phyloP scores from a whole-genome alignment of 1,140 invertebrate genomes.

The Patella vulgata region DNA sequence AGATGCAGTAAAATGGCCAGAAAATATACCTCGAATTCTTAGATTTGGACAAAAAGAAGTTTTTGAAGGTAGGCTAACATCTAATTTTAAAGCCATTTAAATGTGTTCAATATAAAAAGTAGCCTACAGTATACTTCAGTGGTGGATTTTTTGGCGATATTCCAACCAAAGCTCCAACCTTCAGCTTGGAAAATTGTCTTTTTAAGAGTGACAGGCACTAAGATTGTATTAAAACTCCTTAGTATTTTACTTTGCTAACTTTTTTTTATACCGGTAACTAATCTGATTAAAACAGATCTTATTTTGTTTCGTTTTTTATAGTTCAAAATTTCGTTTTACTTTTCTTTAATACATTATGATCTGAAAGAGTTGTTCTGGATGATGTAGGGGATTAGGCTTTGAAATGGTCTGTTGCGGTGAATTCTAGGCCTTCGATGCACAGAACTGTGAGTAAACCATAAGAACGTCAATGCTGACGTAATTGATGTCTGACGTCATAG shows the following conservation, averaged over 20 bases:
- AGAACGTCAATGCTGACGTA: too few species aligned
- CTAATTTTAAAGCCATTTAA: not conserved
- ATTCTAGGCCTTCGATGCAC: too few species aligned
- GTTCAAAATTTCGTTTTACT: too few species aligned
- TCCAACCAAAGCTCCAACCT: not conserved
- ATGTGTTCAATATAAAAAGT: not conserved
- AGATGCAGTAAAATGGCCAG: constrained; percentile 47
- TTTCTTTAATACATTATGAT: too few species aligned
- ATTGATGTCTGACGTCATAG: too few species aligned
- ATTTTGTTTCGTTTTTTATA: too few species aligned
- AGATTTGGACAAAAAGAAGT: constrained; percentile 47
- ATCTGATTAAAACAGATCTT: too few species aligned
- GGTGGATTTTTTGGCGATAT: constrained; percentile 1
- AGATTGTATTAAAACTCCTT: not conserved
- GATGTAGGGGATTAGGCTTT: too few species aligned
- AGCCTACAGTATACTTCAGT: not conserved
- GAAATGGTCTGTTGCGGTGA: too few species aligned
- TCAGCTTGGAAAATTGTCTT: not conserved
- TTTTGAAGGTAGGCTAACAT: constrained; percentile 48
- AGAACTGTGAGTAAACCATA: too few species aligned
- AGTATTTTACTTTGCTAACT: not conserved
- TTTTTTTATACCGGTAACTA: too few species aligned
- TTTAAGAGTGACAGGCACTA: not conserved
- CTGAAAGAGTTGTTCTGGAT: too few species aligned
- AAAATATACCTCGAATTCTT: constrained; percentile 38